Evolutionary conservation across 2,888 invertebrate species (phyloP).

Genomic region (Yponomeuta cagnagella): DNA sequence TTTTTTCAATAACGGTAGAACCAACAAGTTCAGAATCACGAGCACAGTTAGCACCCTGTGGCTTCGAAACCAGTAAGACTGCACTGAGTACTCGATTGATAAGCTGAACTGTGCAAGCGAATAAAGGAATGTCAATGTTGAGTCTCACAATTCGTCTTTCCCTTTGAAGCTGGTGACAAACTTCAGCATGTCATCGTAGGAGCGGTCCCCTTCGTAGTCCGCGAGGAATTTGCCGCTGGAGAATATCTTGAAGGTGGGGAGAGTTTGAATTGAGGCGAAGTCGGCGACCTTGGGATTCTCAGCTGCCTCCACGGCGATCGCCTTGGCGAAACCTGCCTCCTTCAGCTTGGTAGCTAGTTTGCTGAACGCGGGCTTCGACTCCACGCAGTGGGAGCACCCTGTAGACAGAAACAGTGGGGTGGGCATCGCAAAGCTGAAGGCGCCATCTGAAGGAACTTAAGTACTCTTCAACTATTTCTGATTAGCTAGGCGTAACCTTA

Average conservation of each 20-base stretch:
- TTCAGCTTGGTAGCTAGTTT: conserved; percentile 69
- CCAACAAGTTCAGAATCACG: too few relatives aligned
- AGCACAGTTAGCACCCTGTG: too few relatives aligned
- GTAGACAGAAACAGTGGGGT: conserved; percentile 19
- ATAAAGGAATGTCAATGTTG: conserved; percentile 19
- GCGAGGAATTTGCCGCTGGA: conserved; percentile 65
- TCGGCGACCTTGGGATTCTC: conserved; percentile 76
- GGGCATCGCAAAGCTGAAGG: too few relatives aligned
- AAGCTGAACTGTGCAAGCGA: background rate
- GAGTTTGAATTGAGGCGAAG: conserved; percentile 76
- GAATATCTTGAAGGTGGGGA: conserved; percentile 82
- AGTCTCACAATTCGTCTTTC: conserved; percentile 59
- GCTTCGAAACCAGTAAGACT: background rate
- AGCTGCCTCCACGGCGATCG: conserved; percentile 81
- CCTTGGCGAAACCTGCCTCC: conserved; percentile 47
- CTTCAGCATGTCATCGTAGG: conserved; percentile 68
- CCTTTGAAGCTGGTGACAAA: conserved; percentile 56
- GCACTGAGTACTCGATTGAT: background rate
- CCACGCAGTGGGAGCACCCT: conserved; percentile 86
- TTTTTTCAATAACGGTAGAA: too few relatives aligned
- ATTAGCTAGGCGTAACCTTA: too few relatives aligned
- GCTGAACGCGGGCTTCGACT: conserved; percentile 80
- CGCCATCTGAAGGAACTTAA: too few relatives aligned
- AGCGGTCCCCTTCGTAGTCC: conserved; percentile 76
- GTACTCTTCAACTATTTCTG: too few relatives aligned